Evolutionary conservation across 2,888 invertebrate species (phyloP).

Genomic region (Pegoplata infirma): DNA sequence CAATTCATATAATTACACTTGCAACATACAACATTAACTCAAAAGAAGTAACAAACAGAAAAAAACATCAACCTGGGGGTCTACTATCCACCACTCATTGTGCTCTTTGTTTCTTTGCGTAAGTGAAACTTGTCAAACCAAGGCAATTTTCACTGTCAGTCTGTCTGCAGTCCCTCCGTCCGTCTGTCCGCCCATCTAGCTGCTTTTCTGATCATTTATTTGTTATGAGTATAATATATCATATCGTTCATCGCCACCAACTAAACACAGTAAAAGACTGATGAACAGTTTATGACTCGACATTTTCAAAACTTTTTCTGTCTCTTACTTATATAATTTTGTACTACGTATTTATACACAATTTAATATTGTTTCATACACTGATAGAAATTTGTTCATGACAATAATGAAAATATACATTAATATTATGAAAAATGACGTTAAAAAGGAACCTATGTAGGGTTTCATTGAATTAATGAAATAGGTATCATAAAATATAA

Average conservation of each 20-base stretch:
- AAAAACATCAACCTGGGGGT: conserved; percentile 21
- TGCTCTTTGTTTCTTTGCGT: conserved; percentile 30
- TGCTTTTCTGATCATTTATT: conserved; percentile 42
- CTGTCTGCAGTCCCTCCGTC: not conserved
- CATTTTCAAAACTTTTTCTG: conserved; percentile 66
- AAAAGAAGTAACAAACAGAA: conserved; percentile 6
- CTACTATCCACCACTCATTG: conserved; percentile 16
- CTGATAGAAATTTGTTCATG: too few relatives aligned
- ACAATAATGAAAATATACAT: too few relatives aligned
- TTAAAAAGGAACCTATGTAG: too few relatives aligned
- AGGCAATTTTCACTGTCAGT: conserved; percentile 60
- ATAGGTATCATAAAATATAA: too few relatives aligned
- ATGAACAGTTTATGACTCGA: conserved; percentile 76
- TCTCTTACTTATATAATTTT: conserved; percentile 31
- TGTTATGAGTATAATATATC: conserved; percentile 35
- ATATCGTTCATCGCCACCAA: conserved; percentile 40
- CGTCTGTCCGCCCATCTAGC: not conserved
- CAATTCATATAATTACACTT: conserved; percentile 59
- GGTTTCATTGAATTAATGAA: too few relatives aligned
- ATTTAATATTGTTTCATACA: conserved; percentile 56
- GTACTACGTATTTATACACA: conserved; percentile 57
- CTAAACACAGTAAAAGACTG: conserved; percentile 68
- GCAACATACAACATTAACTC: conserved; percentile 39
- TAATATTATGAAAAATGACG: too few relatives aligned
- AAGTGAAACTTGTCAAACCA: conserved; percentile 58